Base-by-base conservation (phyloP, 2,888 invertebrate genomes). In the Ochropleura plecta region DNA sequence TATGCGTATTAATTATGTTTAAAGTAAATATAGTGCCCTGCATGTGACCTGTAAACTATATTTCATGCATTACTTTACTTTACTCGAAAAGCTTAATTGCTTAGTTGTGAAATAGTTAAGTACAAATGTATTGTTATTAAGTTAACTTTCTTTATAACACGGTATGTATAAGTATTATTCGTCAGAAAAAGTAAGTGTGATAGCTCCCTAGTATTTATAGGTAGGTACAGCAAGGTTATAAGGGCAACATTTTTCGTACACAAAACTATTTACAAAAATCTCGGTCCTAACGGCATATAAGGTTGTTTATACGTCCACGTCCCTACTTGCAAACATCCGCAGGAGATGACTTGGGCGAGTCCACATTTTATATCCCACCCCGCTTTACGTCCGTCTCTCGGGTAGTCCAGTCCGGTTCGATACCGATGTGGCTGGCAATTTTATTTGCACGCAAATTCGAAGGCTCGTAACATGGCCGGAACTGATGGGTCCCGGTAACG, bases 401-500 rank as follows among this genome's bases (percentile, higher is more conserved):
- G 90, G 90, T 82, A 87, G 91, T 88, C 87, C 89, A 89, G 91
- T 90, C 90, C 88, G 89, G 89, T 89, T 77, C 82, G 66, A 83
- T 83, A 90, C 90, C 89, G 88, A 90, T 91, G 91, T 89, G 89
- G 88, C 88, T 83, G 88, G 89, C 92, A 90, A 92, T 94, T 94
- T 94, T 94, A 93, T 94, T 93, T 92, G 92, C 92, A 94, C 92
- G 94, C 94, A 94, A 94, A 94, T 95, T 93, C 94, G 92, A 92
- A 91, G 89, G 91, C 89, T 93, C 92, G 94, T 94, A 94, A 94
- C 92, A 88, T 84, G 88, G 85, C 88, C 89, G 91, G 88, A 91
- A 90, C 90, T 91, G 91, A 93, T 93, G 91, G 92, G 88, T 84
- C 88, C 82, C 85, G 76, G 92, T 93, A 92, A 93, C 92, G 91